Evolutionary conservation across 2,797 vertebrate genomes (phyloP).

Genomic region (Rhynchotus rufescens): DNA sequence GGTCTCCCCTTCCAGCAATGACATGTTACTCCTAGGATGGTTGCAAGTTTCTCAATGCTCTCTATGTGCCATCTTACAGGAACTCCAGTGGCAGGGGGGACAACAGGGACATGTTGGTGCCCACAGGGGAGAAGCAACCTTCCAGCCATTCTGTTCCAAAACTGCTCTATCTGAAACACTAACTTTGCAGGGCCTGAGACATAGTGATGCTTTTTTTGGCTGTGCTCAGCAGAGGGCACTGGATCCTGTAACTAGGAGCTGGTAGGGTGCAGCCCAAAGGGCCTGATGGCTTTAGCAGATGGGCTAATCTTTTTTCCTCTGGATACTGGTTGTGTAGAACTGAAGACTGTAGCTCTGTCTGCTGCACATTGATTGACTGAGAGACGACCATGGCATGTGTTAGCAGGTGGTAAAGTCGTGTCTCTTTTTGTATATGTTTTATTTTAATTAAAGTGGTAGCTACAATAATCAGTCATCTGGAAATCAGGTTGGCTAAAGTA

Average conservation of each 20-base stretch:
- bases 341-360: slow-evolving; percentile 12
- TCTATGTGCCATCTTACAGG: neutral
- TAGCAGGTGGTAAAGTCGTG: neutral
- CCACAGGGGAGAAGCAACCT: neutral
- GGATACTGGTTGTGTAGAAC: neutral
- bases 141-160: neutral
- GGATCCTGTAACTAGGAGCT: slow-evolving; percentile 13
- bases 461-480: slow-evolving; percentile 10
- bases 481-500: slow-evolving; percentile 6
- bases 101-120: neutral
- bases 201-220: neutral
- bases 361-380: neutral
- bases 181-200: neutral
- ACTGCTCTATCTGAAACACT: neutral
- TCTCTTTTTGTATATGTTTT: neutral
- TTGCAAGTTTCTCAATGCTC: neutral
- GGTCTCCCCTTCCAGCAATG: slow-evolving; percentile 31
- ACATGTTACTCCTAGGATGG: slow-evolving; percentile 5
- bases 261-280: neutral
- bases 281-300: slow-evolving; percentile 54
- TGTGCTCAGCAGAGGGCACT: slow-evolving; percentile 66
- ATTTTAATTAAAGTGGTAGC: slow-evolving; percentile 41
- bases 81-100: neutral
- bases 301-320: slow-evolving; percentile 14
- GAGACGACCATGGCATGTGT: neutral